These are phyloP conservation scores for Charadrius vociferus DNA, from an alignment of 2,113 vertebrate genomes.

Conservation along the genomic window DNA sequence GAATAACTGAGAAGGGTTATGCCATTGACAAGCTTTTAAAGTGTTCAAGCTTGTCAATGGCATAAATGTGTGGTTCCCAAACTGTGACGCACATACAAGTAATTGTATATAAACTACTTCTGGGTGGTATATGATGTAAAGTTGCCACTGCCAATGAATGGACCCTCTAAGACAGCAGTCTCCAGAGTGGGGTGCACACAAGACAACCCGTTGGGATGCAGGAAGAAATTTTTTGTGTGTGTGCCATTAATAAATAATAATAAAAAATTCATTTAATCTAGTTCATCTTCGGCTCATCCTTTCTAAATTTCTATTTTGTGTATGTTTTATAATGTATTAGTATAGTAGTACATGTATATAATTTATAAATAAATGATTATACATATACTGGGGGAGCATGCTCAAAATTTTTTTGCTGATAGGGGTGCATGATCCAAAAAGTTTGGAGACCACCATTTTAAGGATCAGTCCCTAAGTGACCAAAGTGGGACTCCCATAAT, in stretches of 20 bases:
- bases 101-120: neutral
- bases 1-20: neutral
- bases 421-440: neutral
- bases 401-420: neutral
- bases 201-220: neutral
- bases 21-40: neutral
- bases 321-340: neutral
- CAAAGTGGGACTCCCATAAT: neutral
- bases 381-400: neutral
- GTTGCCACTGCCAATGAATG: neutral
- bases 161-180: neutral
- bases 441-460: neutral
- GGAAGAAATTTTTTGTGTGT: neutral
- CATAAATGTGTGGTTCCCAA: neutral
- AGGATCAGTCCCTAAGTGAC: neutral
- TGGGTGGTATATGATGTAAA: neutral
- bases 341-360: neutral
- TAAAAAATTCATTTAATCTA: fast-evolving
- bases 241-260: neutral
- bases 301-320: neutral
- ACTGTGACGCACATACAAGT: neutral
- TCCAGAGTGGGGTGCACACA: neutral
- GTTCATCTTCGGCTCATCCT: neutral
- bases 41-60: neutral
- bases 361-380: neutral